Evolutionary conservation across 2,113 vertebrate species (phyloP).

Genomic region (Columbina picui): DNA sequence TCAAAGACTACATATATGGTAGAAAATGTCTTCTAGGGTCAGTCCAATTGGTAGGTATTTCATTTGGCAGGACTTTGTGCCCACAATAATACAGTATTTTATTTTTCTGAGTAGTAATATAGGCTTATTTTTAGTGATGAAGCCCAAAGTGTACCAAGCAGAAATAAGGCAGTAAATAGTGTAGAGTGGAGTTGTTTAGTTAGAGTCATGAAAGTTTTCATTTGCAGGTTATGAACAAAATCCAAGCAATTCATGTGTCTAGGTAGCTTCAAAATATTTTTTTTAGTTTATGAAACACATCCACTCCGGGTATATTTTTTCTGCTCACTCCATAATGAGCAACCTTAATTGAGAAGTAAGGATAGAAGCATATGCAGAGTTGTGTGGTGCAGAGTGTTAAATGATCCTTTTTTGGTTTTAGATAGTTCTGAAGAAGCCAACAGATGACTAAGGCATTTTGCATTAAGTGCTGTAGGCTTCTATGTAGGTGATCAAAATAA

Average conservation of each 20-base stretch:
- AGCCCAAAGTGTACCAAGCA: background rate
- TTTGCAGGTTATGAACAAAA: background rate
- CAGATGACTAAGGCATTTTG: background rate
- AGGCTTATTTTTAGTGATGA: background rate
- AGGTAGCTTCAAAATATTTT: background rate
- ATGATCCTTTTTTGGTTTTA: background rate
- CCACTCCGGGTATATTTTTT: rapidly evolving
- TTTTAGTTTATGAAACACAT: background rate
- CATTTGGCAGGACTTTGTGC: background rate
- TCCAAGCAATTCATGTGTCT: background rate
- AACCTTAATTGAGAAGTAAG: background rate
- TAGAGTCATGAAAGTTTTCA: background rate
- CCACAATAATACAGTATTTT: background rate
- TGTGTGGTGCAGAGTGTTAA: background rate
- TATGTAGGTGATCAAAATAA: background rate
- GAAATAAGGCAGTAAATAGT: background rate
- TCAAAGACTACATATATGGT: background rate
- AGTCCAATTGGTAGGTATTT: background rate
- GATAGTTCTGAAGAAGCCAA: background rate
- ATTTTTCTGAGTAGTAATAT: background rate
- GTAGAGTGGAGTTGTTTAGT: background rate
- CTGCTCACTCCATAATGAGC: background rate
- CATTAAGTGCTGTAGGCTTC: background rate
- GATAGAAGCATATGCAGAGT: background rate
- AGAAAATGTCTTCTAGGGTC: background rate